Evolutionary conservation across 2,888 invertebrate species (phyloP), one percentile per base, ranked within the genome.

Genomic region (Trisateles emortualis): DNA sequence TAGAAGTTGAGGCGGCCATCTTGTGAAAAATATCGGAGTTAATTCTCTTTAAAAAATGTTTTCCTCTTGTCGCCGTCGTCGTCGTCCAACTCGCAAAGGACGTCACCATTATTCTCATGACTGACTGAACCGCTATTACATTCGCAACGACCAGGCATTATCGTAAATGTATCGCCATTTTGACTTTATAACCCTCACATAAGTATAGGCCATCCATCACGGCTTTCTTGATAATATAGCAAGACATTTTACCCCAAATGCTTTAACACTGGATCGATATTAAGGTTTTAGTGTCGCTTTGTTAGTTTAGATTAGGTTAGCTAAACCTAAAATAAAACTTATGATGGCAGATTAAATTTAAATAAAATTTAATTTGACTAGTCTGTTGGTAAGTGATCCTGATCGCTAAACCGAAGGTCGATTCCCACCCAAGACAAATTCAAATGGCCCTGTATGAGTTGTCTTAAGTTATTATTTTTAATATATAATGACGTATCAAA

Each of bases 121-220:
- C 74, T 76, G 71, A 74, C 76, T 73, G 79, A 77, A 76, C 78
- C 79, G 72, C 79, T 76, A 83, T 87, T 83, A 86, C 68, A 74
- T 67, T 56, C 68, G 54, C 73, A 84, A 86, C 80, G 86, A 81
- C 81, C 78, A 64, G 73, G 74, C 82, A 86, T 86, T 86, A 86
- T 79, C 81, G 81, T 79, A 81, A 86, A 87, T 83, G 84, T 87
- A 84, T 84, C 78, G 83, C 76, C 79, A 74, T 81, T 86, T 82
- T 82, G 83, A 83, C 82, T 84, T 85, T 84, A 85, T 81, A 79
- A 76, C 75, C 74, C 74, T 68, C 74, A 70, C 76, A 78, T 83
- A 81, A 80, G 78, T 75, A 69, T 64, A 64, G 62, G 39, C 62
- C 56, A 79, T 82, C 72, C 69, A 69, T 82, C 78, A 76, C 63